Base-by-base conservation (phyloP, 1,140 invertebrate species). In the Schmidtea mediterranea region DNA sequence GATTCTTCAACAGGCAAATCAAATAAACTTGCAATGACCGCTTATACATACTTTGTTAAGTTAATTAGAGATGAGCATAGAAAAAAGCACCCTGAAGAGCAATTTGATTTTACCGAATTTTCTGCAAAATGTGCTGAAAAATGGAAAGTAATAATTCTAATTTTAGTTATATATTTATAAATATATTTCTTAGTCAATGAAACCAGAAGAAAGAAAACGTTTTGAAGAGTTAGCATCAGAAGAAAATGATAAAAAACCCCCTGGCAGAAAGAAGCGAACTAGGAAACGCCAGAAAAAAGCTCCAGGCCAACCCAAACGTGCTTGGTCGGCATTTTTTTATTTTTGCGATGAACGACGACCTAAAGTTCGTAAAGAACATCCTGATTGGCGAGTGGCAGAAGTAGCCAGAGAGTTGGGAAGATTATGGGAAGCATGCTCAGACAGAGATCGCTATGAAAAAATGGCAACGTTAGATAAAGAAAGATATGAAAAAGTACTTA, bases 261-360 rank as follows among this genome's bases (percentile, higher is more conserved):
- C 16, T 79, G 81, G 57, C 81, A 80, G 40, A 77, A 79, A 52
- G 76, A 79, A 58, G 37, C 48, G 3, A 13, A 13, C 16, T 19
- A 75, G 80, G 62, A 86, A 84, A 69, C 76, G 81, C 22, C 18
- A 19, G 59, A 74, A 75, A 50, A 94, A 95, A 70, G 90, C 98
- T 67, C 90, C 89, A 13, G 92, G 95, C 72, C 87, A 87, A 56
- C 92, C 90, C 36, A 98, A 97, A 72, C 72, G 90, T 71, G 82
- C 89, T 58, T 72, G 98, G 77, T 92, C 87, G 52, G 87, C 90
- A 40, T 97, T 97, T 73, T 97, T 98, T 71, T 89, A 83, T 77
- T 98, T 95, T 71, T 94, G 84, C 63, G 86, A 89, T 67, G 89
- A 97, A 57, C 86, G 94, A 61, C 75, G 90, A 56, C 74, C 77